Percentiles rank a stretch among this genome's conserved stretches.
Conservation (phyloP, 1,140 invertebrate species). For the Pomacea maculata region DNA sequence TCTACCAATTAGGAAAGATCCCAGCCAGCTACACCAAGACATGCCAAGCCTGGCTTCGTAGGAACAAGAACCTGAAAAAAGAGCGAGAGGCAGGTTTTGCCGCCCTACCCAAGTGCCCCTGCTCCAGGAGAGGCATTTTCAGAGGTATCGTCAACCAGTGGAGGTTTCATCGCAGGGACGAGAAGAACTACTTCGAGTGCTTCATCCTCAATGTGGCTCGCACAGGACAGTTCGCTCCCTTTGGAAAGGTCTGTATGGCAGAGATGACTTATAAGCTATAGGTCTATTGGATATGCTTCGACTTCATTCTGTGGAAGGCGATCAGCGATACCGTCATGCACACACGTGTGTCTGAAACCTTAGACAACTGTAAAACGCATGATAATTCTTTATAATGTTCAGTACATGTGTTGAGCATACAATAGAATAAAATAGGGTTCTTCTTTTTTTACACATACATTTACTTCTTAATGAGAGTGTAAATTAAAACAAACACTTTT, state of each 20-base stretch:
- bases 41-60: not conserved
- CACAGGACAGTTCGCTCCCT: not conserved
- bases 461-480: too few species aligned
- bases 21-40: not conserved
- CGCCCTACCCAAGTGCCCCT: not conserved
- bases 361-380: not conserved
- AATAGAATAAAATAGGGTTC: not conserved
- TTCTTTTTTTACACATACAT: too few species aligned
- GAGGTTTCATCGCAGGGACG: not conserved
- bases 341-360: not conserved
- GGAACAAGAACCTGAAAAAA: not conserved
- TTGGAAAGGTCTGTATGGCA: not conserved
- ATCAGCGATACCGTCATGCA: not conserved
- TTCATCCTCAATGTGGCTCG: not conserved
- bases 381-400: not conserved
- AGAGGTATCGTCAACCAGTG: not conserved
- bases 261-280: too few species aligned
- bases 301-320: not conserved
- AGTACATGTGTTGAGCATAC: not conserved
- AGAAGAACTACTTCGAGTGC: not conserved
- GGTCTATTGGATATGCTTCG: too few species aligned
- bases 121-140: not conserved
- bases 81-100: not conserved
- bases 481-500: too few species aligned
- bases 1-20: not conserved